phyloP scores from a whole-genome alignment of 1,140 invertebrate species.

The Pinna nobilis region DNA sequence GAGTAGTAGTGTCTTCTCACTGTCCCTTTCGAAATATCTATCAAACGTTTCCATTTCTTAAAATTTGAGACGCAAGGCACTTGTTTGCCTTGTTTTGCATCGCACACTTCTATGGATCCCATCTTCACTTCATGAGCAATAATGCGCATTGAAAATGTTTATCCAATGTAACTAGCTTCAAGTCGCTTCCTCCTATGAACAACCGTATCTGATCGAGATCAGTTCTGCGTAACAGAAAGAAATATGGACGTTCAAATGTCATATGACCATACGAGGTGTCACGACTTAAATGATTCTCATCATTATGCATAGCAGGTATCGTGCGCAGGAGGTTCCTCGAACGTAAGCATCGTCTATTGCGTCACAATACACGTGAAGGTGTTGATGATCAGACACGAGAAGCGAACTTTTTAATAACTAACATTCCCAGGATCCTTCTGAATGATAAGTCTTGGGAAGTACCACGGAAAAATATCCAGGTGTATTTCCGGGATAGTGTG shows the following conservation, averaged over 20 bases:
- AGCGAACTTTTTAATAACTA: constrained; percentile 24
- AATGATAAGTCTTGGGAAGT: constrained; percentile 11
- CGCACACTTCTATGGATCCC: constrained; percentile 36
- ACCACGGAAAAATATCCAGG: constrained; percentile 14
- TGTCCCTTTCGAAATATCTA: constrained; percentile 28
- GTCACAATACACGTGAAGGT: constrained; percentile 24
- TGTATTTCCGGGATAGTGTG: constrained; percentile 16
- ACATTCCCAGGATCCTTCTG: constrained; percentile 33
- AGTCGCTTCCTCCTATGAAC: constrained; percentile 29
- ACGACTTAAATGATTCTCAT: too few relatives aligned
- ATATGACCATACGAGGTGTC: not conserved
- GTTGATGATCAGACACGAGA: not conserved
- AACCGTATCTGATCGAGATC: constrained; percentile 14
- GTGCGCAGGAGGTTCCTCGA: not conserved
- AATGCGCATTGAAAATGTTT: constrained; percentile 11
- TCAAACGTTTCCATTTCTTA: constrained; percentile 27
- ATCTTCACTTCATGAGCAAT: constrained; percentile 11
- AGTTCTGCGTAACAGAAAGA: constrained; percentile 11
- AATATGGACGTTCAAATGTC: constrained; percentile 15
- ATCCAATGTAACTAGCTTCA: constrained; percentile 4
- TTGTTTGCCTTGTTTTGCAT: constrained; percentile 11
- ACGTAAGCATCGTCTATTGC: constrained; percentile 22
- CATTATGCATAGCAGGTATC: too few relatives aligned
- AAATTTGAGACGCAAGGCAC: constrained; percentile 23
- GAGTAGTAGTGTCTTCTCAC: constrained; percentile 27